phyloP scores from a whole-genome alignment of 2,888 invertebrate genomes.

The Eremobia ochroleuca region DNA sequence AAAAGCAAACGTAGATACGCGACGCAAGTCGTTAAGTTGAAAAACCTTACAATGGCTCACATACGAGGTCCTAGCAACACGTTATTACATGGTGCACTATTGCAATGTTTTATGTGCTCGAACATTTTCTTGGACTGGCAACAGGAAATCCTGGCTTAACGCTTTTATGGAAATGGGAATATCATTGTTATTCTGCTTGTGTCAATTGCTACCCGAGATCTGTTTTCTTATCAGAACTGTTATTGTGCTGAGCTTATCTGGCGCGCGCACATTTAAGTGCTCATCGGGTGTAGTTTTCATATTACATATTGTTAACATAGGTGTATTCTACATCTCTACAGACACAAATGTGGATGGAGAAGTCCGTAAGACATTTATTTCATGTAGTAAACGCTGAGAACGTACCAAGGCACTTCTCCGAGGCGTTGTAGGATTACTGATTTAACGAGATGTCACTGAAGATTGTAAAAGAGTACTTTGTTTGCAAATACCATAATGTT shows the following conservation, averaged over 20 bases:
- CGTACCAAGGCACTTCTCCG: slow-evolving; percentile 5
- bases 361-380: slow-evolving; percentile 16
- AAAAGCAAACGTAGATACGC: slow-evolving; percentile 44
- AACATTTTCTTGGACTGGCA: slow-evolving; percentile 53
- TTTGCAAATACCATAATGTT: slow-evolving; percentile 18
- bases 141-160: slow-evolving; percentile 54
- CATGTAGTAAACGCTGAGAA: slow-evolving; percentile 26
- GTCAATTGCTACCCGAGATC: slow-evolving; percentile 63
- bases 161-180: slow-evolving; percentile 66
- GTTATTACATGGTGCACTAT: slow-evolving; percentile 54
- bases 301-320: slow-evolving; percentile 52
- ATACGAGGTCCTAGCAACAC: slow-evolving; percentile 43
- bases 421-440: slow-evolving; percentile 18
- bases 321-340: slow-evolving; percentile 50
- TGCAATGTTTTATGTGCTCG: slow-evolving; percentile 49
- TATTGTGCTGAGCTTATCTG: slow-evolving; percentile 62
- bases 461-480: slow-evolving; percentile 22
- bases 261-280: slow-evolving; percentile 53
- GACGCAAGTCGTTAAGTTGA: slow-evolving; percentile 50
- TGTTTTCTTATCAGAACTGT: slow-evolving; percentile 63
- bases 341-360: slow-evolving; percentile 26
- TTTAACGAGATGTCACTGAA: slow-evolving; percentile 12
- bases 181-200: slow-evolving; percentile 62
- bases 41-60: slow-evolving; percentile 52
- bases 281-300: slow-evolving; percentile 58